Percentiles rank a stretch among this genome's conserved stretches.
Evolutionary conservation across 2,113 vertebrate genomes (phyloP).

Genomic region (Psittacula cyanocephala): DNA sequence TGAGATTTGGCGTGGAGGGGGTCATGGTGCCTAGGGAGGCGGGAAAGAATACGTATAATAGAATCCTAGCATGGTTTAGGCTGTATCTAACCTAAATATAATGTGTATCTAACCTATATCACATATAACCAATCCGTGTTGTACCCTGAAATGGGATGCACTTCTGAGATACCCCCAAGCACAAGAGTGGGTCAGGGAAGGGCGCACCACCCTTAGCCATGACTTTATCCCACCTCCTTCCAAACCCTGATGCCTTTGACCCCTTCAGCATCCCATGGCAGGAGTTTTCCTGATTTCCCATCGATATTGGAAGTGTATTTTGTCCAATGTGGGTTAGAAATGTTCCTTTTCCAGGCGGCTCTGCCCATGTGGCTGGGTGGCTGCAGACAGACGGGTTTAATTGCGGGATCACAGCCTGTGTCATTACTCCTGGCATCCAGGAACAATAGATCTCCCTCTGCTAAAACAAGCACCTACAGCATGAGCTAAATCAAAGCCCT

Average conservation of each 20-base stretch:
- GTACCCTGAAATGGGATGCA: fast-evolving
- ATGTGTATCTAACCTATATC: neutral
- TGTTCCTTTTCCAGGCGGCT: neutral
- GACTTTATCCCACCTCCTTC: neutral
- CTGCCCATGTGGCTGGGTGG: neutral
- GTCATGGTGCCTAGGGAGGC: neutral
- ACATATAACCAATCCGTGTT: neutral
- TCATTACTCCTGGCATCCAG: neutral
- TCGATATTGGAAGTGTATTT: fast-evolving
- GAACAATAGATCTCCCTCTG: slow-evolving; percentile 11
- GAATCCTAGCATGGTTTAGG: neutral
- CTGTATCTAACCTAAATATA: neutral
- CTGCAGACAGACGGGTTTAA: neutral
- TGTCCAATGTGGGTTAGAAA: neutral
- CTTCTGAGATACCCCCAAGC: neutral
- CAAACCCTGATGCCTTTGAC: neutral
- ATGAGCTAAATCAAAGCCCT: neutral
- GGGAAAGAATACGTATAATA: neutral
- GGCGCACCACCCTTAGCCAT: fast-evolving
- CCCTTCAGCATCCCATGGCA: fast-evolving
- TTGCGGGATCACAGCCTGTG: neutral
- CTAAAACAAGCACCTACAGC: slow-evolving; percentile 28
- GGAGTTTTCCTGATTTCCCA: neutral
- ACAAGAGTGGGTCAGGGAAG: neutral
- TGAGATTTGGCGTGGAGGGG: neutral